Evolutionary conservation across 2,888 invertebrate species (phyloP).

Genomic region (Pandemis corylana): DNA sequence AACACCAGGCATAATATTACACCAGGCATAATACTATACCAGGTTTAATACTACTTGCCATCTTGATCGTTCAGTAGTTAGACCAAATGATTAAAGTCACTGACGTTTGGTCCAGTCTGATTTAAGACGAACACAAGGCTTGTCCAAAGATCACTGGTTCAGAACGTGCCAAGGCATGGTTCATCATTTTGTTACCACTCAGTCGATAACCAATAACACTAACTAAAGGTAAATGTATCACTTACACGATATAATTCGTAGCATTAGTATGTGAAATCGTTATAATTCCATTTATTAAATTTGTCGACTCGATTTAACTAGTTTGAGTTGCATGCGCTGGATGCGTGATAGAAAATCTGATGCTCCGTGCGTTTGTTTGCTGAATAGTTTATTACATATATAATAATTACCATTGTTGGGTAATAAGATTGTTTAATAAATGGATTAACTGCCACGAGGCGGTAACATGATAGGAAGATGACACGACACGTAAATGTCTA

Average conservation of each 20-base stretch:
- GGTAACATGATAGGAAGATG: conserved; percentile 11
- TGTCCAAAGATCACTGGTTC: neutral
- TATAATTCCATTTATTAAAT: neutral
- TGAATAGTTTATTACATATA: neutral
- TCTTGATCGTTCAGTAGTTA: no score
- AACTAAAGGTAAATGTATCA: neutral
- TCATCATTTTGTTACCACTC: neutral
- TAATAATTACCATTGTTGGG: conserved; percentile 5
- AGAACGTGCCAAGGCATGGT: neutral
- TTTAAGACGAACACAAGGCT: neutral
- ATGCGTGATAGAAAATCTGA: neutral
- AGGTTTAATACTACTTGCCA: no score
- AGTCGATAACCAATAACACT: neutral
- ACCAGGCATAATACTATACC: no score
- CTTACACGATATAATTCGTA: neutral
- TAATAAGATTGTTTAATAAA: neutral
- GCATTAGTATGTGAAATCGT: neutral
- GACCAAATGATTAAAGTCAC: no score
- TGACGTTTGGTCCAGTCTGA: neutral
- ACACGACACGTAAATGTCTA: no score
- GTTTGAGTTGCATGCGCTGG: conserved; percentile 14
- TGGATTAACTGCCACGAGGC: conserved; percentile 13
- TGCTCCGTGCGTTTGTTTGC: conserved; percentile 4
- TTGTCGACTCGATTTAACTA: conserved; percentile 8
- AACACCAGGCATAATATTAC: no score